Percentiles rank a stretch among this genome's conserved stretches.
These are phyloP conservation scores for Leptonema lineaticorne DNA, from an alignment of 1,140 invertebrate genomes.

Conservation along the genomic window DNA sequence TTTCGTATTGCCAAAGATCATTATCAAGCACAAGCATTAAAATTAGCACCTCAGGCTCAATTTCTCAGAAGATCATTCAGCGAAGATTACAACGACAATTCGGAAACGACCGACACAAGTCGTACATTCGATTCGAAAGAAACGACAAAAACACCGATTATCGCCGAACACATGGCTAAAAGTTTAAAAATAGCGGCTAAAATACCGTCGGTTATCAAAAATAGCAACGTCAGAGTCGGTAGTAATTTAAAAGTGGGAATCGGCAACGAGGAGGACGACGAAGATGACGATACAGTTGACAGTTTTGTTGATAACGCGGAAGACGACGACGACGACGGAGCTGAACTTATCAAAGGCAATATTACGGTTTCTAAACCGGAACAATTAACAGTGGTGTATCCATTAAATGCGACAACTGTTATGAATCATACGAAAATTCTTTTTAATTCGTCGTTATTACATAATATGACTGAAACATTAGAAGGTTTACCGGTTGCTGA, in stretches of 20 bases:
- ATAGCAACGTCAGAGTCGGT: background rate
- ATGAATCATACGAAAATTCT: background rate
- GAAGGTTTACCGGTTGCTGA: constrained; percentile 35
- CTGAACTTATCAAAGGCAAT: constrained; percentile 12
- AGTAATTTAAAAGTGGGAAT: constrained; percentile 18
- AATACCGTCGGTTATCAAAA: constrained; percentile 25
- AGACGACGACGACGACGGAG: background rate
- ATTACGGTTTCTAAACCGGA: constrained; percentile 5
- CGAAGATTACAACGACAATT: constrained; percentile 29
- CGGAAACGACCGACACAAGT: constrained; percentile 35
- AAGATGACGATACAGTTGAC: background rate
- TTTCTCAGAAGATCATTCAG: constrained; percentile 50
- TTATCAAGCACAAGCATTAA: constrained; percentile 44
- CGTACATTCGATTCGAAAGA: background rate
- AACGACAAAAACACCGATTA: background rate
- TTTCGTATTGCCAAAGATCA: constrained; percentile 52
- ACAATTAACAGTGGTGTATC: constrained; percentile 4
- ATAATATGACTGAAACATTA: background rate
- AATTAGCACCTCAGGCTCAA: constrained; percentile 46
- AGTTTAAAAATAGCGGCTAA: constrained; percentile 30
- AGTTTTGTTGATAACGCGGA: background rate
- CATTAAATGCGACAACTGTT: background rate
- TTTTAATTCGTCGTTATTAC: background rate
- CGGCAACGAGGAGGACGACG: background rate
- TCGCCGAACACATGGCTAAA: background rate